Evolutionary conservation across 2,797 vertebrate genomes (phyloP), one percentile per base, ranked within the genome.

Genomic region (Danio albolineatus): DNA sequence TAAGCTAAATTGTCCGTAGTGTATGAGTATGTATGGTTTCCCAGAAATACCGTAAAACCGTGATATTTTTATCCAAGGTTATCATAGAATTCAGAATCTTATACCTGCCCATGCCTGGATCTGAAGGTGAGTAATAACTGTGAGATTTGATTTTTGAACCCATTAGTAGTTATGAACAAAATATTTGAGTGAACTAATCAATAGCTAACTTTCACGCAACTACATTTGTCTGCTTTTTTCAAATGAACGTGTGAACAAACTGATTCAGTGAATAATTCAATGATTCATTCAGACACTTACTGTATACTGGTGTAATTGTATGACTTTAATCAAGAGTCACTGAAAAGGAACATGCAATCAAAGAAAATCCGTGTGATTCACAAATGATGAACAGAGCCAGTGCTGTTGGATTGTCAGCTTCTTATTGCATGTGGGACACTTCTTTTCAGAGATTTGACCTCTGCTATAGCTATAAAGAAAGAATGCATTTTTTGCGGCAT

Each of bases 401-500:
- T 17, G 59, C 4, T 28, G 28, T 16, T 38, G 57, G 10, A 53
- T 39, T 48, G 21, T 36, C 53, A 67, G 51, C 28, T 67, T 77
- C 10, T 13, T 13, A 12, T 28, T 13, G 54, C 76, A 51, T n/a
- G 21, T 78, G 66, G 56, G 14, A 53, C 44, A 71, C 17, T 51
- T 71, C 17, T 78, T 28, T 19, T 0, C 14, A 78, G 17, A 71
- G 44, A 17, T 62, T 8, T 61, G 66, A 71, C 56, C 76, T 62
- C 56, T 78, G 48, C 38, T 69, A 60, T 77, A 51, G n/a, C 76
- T 41, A 71, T 71, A 78, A 78, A 78, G 66, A 78, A 78, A 71
- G 36, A 78, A 78, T 53, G 38, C 61, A 61, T 78, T 75, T 75
- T 78, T 41, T 17, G 65, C 5, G 57, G 28, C 66, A n/a, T 4